These are phyloP conservation scores for Sinelater perroti DNA, from an alignment of 2,888 invertebrate species.

Conservation along the genomic window DNA sequence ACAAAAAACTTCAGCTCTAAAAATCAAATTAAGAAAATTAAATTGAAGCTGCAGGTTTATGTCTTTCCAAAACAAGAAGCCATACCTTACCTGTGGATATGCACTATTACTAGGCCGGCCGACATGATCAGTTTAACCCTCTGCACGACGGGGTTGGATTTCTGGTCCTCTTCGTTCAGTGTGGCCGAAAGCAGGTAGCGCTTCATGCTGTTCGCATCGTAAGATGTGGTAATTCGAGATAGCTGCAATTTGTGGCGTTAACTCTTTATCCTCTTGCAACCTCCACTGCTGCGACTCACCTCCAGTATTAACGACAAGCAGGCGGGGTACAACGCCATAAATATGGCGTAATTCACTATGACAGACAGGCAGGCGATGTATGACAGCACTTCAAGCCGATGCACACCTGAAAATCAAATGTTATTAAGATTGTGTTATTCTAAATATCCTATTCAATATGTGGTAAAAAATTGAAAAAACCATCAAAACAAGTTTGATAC, in stretches of 20 bases:
- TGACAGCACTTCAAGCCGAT: conserved; percentile 87
- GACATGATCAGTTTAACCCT: conserved; percentile 96
- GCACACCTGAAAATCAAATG: conserved; percentile 68
- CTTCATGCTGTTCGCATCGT: conserved; percentile 42
- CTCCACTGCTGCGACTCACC: conserved; percentile 66
- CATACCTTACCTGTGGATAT: conserved; percentile 72
- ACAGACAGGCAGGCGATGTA: conserved; percentile 92
- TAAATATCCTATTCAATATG: no score
- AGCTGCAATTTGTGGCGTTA: conserved; percentile 5
- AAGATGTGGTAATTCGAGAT: conserved; percentile 3
- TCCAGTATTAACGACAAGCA: conserved; percentile 90
- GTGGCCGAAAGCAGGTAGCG: conserved; percentile 56
- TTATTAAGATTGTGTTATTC: no score
- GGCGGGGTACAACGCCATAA: conserved; percentile 95
- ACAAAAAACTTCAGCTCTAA: no score
- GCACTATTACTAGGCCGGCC: conserved; percentile 88
- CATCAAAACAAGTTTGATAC: no score
- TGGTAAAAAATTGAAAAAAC: no score
- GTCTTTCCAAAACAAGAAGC: no score
- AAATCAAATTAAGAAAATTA: no score
- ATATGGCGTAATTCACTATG: conserved; percentile 90
- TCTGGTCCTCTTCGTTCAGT: conserved; percentile 80
- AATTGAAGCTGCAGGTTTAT: no score
- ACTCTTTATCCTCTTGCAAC: neutral
- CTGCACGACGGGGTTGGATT: conserved; percentile 92